Evolutionary conservation across 2,888 invertebrate species (phyloP), one percentile per base, ranked within the genome.

Genomic region (Limnephilus lunatus): DNA sequence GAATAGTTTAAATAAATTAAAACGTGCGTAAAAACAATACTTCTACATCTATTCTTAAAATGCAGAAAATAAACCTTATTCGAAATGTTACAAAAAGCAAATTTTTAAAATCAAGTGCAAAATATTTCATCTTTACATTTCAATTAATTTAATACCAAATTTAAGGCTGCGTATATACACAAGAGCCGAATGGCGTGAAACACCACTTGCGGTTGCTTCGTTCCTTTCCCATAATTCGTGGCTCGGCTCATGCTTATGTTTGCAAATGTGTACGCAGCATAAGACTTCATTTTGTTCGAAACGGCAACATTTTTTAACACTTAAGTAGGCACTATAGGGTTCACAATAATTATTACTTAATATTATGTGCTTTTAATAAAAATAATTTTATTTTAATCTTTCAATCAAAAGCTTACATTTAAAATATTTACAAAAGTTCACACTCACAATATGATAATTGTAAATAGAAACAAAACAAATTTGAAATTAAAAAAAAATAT

Each of bases 31-130:
- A 68, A 68, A 68, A 68, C 25, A 68, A 68, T 25, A 68, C 25
- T 83, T 32, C 7, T 35, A 83, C 15, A 83, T 19, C 35, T 39
- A 31, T 32, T 35, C 32, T 83, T 32, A 83, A 35, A 83, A 83
- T 83, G 32, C 83, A 83, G 25, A 83, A 83, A 31, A 83, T 83
- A 32, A 83, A 83, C 19, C 35, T 35, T 83, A 83, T 7, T 83
- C 19, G 35, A 35, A 44, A 83, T 32, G 68, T 32, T 83, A 83
- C 14, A 11, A 83, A 25, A 83, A 30, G 31, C 32, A 83, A 31
- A 83, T 35, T 83, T 35, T 83, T 35, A 83, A 68, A 68, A 5
- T 68, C 9, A 32, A 83, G 83, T 83, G 35, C 83, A 83, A 83
- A 68, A 53, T 19, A 53, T 68, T 25, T 68, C 4, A 68, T 68